Evolutionary conservation across 2,113 vertebrate genomes (phyloP), one percentile per base, ranked within the genome.

Genomic region (Scomber japonicus): DNA sequence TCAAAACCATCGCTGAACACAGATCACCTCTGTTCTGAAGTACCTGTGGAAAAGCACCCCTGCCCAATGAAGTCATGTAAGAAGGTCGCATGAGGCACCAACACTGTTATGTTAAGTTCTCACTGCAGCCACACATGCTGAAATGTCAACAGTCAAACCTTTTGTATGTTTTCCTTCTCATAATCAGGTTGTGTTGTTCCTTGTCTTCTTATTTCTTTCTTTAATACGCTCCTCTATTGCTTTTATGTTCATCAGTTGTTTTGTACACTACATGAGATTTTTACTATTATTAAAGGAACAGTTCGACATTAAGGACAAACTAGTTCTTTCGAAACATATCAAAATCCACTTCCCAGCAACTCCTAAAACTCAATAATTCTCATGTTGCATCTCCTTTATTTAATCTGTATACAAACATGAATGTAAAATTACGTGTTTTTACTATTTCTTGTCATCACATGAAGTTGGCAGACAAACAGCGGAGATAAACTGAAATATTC

Each of bases 21-120:
- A 84, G 72, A 71, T 81, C 65, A 77, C 56, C 79, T 88, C 59
- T 88, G 82, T 90, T 88, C 75, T 19, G 70, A 84, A 62, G 17
- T 63, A 75, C 48, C 21, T 55, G 15, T 74, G 63, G 72, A 88
- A 85, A 88, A 61, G 54, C 70, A 55, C 21, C 24, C 9, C 77
- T 65, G 67, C 56, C 56, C 68, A 62, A 55, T 88, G 64, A 89
- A 75, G 78, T 89, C 78, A 69, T 24, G 49, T 30, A 55, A 59
- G 65, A 64, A 70, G 45, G 10, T 62, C 30, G 40, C 53, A 75
- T 40, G 55, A 54, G 53, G 50, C 57, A 72, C 11, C 1, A 15
- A 71, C 16, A 71, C 75, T 14, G 57, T 35, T 48, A 24, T 51
- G 68, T 70, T 89, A 49, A 50, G 44, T 35, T 80, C 56, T 10